Evolutionary conservation across 2,888 invertebrate genomes (phyloP), one percentile per base, ranked within the genome.

Genomic region (Campoplex capitator): DNA sequence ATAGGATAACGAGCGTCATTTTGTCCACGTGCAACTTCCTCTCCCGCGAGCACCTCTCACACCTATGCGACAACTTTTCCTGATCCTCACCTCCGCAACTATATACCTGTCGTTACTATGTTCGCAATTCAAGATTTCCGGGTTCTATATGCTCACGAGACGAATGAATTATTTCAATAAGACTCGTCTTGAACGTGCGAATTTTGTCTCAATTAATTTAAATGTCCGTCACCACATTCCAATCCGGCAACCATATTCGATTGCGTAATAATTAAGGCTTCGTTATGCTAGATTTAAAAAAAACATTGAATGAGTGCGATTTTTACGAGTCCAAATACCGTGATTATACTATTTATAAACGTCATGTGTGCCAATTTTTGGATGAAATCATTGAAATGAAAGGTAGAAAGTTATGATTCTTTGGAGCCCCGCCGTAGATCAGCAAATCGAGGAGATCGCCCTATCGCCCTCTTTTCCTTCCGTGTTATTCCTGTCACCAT

Each of bases 11-110:
- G 84, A 87, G 87, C 87, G 81, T 84, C 82, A 76, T 84, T 82
- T 82, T 75, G 84, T 87, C 87, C 87, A 87, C 87, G 87, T 87
- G 87, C 87, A 82, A 84, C 84, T 87, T 87, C 84, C 87, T 84
- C 78, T 82, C 54, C 48, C 54, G 76, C 51, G 38, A 3, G 38
- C 4, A 38, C 4, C 71, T 74, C 58, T 71, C 77, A 77, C 83
- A 83, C 83, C 80, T 86, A 73, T 74, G 71, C 48, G n/a, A 74
- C 28, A 77, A 77, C 67, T 81, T 77, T 71, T 81, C 38, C 73
- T 73, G 83, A 76, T 78, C 58, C 79, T 45, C 51, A 51, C 71
- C 67, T 79, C 71, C 87, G 77, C 84, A 45, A 54, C 68, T 71
- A 56, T 84, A 65, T 84, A 65, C 81, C 79, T 78, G 56, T 58